phyloP scores from a whole-genome alignment of 2,797 vertebrate genomes.

The Eleutherodactylus coqui region DNA sequence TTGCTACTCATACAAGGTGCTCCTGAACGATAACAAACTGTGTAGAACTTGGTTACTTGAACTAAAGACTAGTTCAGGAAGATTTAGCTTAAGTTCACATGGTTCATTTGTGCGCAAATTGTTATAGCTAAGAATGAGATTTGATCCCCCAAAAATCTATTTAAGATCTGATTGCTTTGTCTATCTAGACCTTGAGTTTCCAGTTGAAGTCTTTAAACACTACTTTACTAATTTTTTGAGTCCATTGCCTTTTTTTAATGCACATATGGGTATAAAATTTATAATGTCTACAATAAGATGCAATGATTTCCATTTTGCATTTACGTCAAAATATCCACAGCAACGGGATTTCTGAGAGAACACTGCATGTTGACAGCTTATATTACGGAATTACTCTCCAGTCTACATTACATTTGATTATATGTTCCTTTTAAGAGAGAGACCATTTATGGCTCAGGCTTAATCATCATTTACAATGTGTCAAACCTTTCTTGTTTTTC shows the following conservation, averaged over 20 bases:
- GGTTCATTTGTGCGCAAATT: background rate
- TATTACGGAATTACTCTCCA: conserved; percentile 13
- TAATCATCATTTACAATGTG: conserved; percentile 59
- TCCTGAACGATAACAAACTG: background rate
- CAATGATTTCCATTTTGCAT: background rate
- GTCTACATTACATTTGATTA: conserved; percentile 26
- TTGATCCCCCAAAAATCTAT: background rate
- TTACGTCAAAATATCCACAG: background rate
- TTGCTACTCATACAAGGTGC: background rate
- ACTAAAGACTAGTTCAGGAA: background rate
- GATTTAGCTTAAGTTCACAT: background rate
- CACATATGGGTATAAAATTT: background rate
- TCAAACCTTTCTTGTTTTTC: conserved; percentile 61
- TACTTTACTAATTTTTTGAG: background rate
- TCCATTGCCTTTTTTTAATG: background rate
- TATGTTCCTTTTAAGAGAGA: conserved; percentile 5
- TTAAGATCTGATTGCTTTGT: background rate
- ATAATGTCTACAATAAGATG: background rate
- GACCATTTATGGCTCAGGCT: conserved; percentile 61
- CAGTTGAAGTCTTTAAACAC: background rate
- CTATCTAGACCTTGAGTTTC: background rate
- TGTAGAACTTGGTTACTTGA: background rate
- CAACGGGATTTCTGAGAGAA: background rate
- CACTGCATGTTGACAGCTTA: background rate
- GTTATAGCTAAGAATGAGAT: background rate